Evolutionary conservation across 2,888 invertebrate genomes (phyloP).

Genomic region (Panzeria rudis): DNA sequence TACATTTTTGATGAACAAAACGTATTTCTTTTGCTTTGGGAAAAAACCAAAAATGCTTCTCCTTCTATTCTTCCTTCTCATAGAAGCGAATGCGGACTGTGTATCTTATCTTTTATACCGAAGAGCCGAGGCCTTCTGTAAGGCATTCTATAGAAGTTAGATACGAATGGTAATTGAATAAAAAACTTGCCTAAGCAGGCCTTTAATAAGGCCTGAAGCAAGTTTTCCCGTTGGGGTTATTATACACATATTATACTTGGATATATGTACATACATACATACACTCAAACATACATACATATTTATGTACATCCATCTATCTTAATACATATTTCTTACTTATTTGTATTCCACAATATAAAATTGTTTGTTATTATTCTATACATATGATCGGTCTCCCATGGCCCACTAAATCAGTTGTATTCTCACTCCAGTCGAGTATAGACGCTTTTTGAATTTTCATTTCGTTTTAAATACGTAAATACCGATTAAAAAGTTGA

Average conservation of each 20-base stretch:
- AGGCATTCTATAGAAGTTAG: no score
- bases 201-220: no score
- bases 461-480: constrained; percentile 7
- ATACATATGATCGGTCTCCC: constrained; percentile 75
- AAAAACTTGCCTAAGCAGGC: no score
- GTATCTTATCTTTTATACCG: no score
- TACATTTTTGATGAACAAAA: no score
- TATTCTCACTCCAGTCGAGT: constrained; percentile 76
- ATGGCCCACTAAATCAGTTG: constrained; percentile 78
- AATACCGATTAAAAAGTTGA: constrained; percentile 43
- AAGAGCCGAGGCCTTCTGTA: no score
- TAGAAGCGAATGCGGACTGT: no score
- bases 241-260: background rate
- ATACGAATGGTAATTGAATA: no score
- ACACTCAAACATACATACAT: background rate
- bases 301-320: background rate
- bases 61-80: no score
- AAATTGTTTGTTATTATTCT: constrained; percentile 29
- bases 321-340: background rate
- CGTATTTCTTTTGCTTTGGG: no score
- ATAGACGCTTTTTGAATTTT: constrained; percentile 73
- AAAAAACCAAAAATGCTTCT: no score
- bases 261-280: background rate
- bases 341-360: background rate
- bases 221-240: no score